Base-by-base conservation (phyloP, 30 jellyfish, hydroid and myxozoan species). In the Chrysaora quinquecirrha region DNA sequence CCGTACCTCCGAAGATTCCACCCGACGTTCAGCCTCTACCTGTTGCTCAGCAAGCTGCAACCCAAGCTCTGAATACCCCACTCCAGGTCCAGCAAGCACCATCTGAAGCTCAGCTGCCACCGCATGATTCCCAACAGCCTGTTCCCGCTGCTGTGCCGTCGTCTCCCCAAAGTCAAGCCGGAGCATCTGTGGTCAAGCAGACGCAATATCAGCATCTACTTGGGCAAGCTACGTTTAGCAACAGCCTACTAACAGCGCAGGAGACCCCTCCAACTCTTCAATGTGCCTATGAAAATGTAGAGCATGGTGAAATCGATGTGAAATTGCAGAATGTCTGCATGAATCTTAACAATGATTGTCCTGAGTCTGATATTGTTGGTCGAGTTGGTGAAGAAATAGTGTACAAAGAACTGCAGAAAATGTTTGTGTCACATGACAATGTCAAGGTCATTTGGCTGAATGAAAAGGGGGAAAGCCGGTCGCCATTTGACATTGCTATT, bases 351-450 rank as follows among this genome's bases (percentile, higher is more conserved):
- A 29, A 19, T 24, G 79, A 31, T 33, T 48, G 52, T 1, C 22
- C 6, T 25, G 88, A 78, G 50, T 22, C 83, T 0, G 43, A 66
- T 9, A 78, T 64, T 0, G 71, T 77, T 0, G 97, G 96, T 22
- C 35, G 66, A 24, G 30, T 46, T 43, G 97, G 97, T 14, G 97
- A 90, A 54, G 25, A 66, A 71, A 33, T 77, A 27, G 97, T 90
- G 7, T 83, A 50, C 79, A 30, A 32, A 2, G 34, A 46, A 34
- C 71, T 82, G 35, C 65, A 47, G 48, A 11, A 43, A 33, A 19
- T n/a, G 24, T 67, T 35, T 72, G 82, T 1, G 2, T 52, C 75
- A 52, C 18, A n/a, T 4, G 76, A 74, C 2, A 75, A 14, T 14
- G 32, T 33, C 9, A 69, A 30, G 0, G 46, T 86, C 23, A 12